A percentile compares a stretch with the other conserved stretches of the same genome.
Conservation (phyloP, 2,113 vertebrate genomes). For the Felis catus region F.catus_Fca126_mat1.0 CM031419.1:114289501-114290000, state of each 20-base stretch:
- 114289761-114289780: neutral
- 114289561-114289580: neutral
- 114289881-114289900: conserved; percentile 16
- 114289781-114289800: neutral
- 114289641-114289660: neutral
- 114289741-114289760: neutral
- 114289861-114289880: conserved; percentile 70
- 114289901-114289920: conserved; percentile 25
- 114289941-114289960: neutral
- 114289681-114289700: neutral
- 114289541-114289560: neutral
- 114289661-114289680: neutral
- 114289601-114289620: neutral
- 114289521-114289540: neutral
- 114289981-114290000: conserved; percentile 35
- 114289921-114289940: neutral
- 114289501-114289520: neutral
- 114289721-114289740: neutral
- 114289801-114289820: neutral
- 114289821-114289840: neutral
- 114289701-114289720: neutral
- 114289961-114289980: neutral
- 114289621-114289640: neutral
- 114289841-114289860: neutral
- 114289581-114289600: neutral